A percentile compares a stretch with the other conserved stretches of the same genome.
Conservation (phyloP, 2,113 vertebrate species). For the Lethenteron reissneri region DNA sequence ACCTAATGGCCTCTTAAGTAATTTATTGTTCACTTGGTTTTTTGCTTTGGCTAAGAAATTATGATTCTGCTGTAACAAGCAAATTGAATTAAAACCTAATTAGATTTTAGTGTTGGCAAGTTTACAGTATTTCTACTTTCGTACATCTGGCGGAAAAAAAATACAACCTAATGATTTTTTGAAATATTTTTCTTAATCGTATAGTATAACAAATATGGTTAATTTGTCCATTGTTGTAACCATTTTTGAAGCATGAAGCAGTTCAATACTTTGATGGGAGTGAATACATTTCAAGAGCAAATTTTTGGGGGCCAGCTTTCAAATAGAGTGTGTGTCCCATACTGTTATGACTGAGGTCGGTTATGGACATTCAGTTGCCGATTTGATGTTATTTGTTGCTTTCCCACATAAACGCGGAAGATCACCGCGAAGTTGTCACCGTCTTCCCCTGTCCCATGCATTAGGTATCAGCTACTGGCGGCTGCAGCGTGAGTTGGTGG, state of each 20-base stretch:
- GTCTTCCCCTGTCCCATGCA: background rate
- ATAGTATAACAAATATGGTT: background rate
- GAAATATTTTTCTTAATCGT: background rate
- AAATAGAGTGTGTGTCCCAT: background rate
- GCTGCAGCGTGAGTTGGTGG: constrained; percentile 26
- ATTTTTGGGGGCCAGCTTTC: background rate
- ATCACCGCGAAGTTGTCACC: background rate
- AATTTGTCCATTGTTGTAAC: background rate
- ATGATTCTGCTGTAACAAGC: constrained; percentile 10
- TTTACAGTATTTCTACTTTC: background rate
- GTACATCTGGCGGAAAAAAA: background rate
- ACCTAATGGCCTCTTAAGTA: constrained; percentile 5
- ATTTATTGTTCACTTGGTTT: constrained; percentile 8
- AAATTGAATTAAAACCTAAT: background rate
- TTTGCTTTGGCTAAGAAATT: constrained; percentile 10
- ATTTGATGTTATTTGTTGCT: background rate
- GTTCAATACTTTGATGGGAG: background rate
- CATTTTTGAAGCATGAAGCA: background rate
- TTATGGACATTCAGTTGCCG: background rate
- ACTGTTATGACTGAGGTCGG: background rate
- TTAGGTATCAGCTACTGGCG: constrained; percentile 33
- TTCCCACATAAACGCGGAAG: background rate
- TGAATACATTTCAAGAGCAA: background rate
- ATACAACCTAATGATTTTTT: background rate
- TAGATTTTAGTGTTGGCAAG: background rate